Evolutionary conservation across 2,888 invertebrate genomes (phyloP).

Genomic region (Homarus gammarus): DNA sequence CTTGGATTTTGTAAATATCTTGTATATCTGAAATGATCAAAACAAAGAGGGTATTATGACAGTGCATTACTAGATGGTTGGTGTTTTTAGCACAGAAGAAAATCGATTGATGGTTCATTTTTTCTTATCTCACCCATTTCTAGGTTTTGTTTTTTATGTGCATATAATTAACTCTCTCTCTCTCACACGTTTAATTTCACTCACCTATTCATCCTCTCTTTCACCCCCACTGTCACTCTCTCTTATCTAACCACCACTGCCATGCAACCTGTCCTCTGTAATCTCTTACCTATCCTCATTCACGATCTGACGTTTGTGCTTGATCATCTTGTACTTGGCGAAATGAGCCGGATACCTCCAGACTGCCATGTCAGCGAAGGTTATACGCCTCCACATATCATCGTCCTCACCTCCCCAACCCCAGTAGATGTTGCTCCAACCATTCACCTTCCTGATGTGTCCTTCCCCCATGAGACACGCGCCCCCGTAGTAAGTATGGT

Average conservation of each 20-base stretch:
- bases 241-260: neutral
- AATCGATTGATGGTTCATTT: no score
- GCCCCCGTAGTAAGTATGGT: constrained; percentile 80
- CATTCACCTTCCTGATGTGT: constrained; percentile 79
- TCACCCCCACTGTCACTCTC: neutral
- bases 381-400: constrained; percentile 75
- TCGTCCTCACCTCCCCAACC: constrained; percentile 76
- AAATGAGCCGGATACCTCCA: constrained; percentile 81
- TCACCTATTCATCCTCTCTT: constrained; percentile 1
- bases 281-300: constrained; percentile 23
- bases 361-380: constrained; percentile 79
- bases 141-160: no score
- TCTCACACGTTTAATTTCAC: neutral
- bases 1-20: neutral
- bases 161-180: neutral
- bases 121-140: no score
- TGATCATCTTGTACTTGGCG: constrained; percentile 82
- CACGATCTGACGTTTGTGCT: constrained; percentile 78
- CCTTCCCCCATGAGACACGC: constrained; percentile 80
- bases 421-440: constrained; percentile 77
- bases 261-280: no score
- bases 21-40: neutral
- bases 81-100: no score
- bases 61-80: no score
- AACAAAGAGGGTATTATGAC: neutral